Conservation (phyloP, 2,113 vertebrate species). For the Euleptes europaea region DNA sequence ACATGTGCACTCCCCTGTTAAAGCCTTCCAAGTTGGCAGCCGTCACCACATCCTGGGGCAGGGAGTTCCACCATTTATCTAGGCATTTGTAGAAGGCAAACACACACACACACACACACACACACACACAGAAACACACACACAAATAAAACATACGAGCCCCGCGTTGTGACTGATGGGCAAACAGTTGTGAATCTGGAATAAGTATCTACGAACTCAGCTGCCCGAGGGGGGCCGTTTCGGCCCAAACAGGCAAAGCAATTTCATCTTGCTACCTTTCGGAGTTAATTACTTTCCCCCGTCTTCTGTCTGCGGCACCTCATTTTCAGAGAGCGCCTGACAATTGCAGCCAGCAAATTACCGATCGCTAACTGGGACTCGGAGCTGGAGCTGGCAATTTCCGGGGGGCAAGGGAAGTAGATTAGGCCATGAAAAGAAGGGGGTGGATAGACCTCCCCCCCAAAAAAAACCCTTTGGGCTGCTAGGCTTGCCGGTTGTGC, state of each 20-base stretch:
- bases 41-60: too few relatives aligned
- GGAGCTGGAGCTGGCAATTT: not conserved
- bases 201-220: not conserved
- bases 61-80: too few relatives aligned
- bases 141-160: too few relatives aligned
- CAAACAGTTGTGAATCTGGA: not conserved
- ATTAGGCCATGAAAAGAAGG: not conserved
- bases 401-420: not conserved
- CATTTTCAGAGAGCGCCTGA: not conserved
- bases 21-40: too few relatives aligned
- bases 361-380: not conserved
- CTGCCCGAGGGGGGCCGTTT: not conserved
- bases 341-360: not conserved
- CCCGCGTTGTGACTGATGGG: not conserved
- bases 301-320: not conserved
- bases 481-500: too few relatives aligned
- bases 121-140: too few relatives aligned
- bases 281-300: not conserved
- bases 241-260: not conserved
- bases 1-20: too few relatives aligned
- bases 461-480: too few relatives aligned
- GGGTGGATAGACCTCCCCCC: too few relatives aligned
- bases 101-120: too few relatives aligned
- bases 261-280: not conserved
- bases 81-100: not conserved